These are phyloP conservation scores for Esperia sulphurella DNA, from an alignment of 2,888 invertebrate genomes.

Conservation along the genomic window DNA sequence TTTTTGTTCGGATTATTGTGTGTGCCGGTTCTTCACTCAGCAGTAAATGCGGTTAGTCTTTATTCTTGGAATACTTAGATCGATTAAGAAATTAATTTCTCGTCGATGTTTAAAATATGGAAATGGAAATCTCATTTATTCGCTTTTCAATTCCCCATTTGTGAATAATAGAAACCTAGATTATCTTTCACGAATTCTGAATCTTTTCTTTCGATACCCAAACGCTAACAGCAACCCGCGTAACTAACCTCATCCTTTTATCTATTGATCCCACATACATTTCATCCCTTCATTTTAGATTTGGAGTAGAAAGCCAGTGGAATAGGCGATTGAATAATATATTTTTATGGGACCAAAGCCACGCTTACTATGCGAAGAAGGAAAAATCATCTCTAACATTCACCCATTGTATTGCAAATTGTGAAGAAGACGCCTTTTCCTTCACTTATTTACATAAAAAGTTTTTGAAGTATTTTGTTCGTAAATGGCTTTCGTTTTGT, in stretches of 20 bases:
- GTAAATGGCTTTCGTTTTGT: slow-evolving; percentile 65
- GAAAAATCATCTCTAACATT: slow-evolving; percentile 73
- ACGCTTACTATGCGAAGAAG: slow-evolving; percentile 69
- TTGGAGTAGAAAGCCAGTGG: slow-evolving; percentile 57
- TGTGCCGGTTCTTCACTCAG: background rate
- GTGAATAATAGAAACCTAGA: background rate
- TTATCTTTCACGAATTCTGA: slow-evolving; percentile 4
- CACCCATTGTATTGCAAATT: slow-evolving; percentile 76
- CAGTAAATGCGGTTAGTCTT: background rate
- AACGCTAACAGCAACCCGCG: slow-evolving; percentile 21
- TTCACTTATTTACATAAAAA: slow-evolving; percentile 72
- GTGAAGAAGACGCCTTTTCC: slow-evolving; percentile 66
- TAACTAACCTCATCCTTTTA: slow-evolving; percentile 37
- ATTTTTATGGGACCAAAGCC: slow-evolving; percentile 69
- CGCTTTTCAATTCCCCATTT: background rate
- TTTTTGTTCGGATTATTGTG: slow-evolving; percentile 5
- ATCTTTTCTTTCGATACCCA: slow-evolving; percentile 9
- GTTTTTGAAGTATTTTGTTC: slow-evolving; percentile 59
- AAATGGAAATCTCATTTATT: background rate
- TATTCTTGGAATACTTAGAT: too few relatives aligned
- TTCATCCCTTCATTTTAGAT: slow-evolving; percentile 61
- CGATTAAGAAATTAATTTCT: too few relatives aligned
- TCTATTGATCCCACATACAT: slow-evolving; percentile 57
- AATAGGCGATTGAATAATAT: slow-evolving; percentile 75
- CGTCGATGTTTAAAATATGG: too few relatives aligned